A percentile compares a stretch with the other conserved stretches of the same genome.
Evolutionary conservation across 2,888 invertebrate species (phyloP).

Genomic region (Psylliodes chrysocephalus): DNA sequence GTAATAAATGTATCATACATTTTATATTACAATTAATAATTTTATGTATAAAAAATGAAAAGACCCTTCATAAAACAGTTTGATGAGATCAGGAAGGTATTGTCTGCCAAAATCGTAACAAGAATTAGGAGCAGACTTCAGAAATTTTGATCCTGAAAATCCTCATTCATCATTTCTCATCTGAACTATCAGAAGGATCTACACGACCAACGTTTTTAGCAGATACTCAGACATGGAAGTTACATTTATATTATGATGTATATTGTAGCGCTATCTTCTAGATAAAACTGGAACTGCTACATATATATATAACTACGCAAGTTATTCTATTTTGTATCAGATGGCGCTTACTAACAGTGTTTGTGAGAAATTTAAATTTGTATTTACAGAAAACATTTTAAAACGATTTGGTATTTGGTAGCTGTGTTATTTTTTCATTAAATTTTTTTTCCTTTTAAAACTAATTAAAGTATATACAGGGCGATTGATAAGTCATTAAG

Average conservation of each 20-base stretch:
- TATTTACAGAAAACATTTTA: too few relatives aligned
- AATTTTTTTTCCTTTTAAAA: too few relatives aligned
- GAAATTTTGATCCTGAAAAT: slow-evolving; percentile 17
- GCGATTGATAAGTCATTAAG: too few relatives aligned
- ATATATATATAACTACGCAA: too few relatives aligned
- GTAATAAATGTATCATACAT: too few relatives aligned
- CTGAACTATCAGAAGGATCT: slow-evolving; percentile 32
- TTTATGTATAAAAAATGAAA: neutral
- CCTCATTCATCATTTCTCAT: slow-evolving; percentile 25
- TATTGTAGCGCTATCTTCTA: slow-evolving; percentile 7
- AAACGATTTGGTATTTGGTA: too few relatives aligned
- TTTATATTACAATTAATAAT: too few relatives aligned
- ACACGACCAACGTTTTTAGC: neutral
- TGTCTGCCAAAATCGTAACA: slow-evolving; percentile 25
- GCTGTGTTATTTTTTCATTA: too few relatives aligned
- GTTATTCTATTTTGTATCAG: neutral
- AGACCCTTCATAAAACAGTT: neutral
- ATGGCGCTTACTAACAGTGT: neutral
- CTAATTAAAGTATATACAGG: too few relatives aligned
- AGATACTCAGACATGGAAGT: neutral
- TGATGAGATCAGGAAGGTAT: slow-evolving; percentile 22
- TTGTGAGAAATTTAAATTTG: too few relatives aligned
- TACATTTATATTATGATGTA: neutral
- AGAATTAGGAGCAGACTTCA: slow-evolving; percentile 19
- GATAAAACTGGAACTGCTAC: neutral